A percentile compares a stretch with the other conserved stretches of the same genome.
These are phyloP conservation scores for Crocallis elinguaria DNA, from an alignment of 2,888 invertebrate species.

Conservation along the genomic window DNA sequence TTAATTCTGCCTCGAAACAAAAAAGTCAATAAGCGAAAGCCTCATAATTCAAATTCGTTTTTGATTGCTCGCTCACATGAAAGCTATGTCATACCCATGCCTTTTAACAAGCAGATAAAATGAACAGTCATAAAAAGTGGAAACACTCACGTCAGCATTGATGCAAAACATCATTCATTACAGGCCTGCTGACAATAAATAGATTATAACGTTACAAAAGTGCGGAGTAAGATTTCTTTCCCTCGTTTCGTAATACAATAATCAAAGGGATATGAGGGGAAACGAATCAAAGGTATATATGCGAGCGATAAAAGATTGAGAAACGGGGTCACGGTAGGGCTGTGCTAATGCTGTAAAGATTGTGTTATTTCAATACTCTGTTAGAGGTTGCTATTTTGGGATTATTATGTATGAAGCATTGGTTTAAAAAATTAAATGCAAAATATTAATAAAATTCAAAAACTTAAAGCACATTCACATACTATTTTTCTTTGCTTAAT, in stretches of 20 bases:
- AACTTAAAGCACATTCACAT: no score
- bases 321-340: constrained; percentile 59
- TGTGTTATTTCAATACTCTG: constrained; percentile 16
- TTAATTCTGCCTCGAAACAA: constrained; percentile 41
- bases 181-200: constrained; percentile 75
- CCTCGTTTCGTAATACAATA: constrained; percentile 79
- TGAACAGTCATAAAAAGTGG: constrained; percentile 50
- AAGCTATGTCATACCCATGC: constrained; percentile 59
- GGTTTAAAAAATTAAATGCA: neutral
- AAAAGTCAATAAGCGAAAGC: constrained; percentile 46
- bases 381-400: no score
- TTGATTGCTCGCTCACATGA: constrained; percentile 66
- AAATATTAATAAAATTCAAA: neutral
- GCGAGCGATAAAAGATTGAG: constrained; percentile 75
- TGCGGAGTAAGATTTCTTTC: constrained; percentile 71
- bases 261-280: constrained; percentile 81
- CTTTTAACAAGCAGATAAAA: constrained; percentile 65
- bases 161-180: constrained; percentile 80
- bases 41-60: constrained; percentile 59
- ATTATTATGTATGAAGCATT: neutral
- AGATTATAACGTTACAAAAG: constrained; percentile 77
- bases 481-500: no score
- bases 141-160: constrained; percentile 68
- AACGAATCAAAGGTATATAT: constrained; percentile 76
- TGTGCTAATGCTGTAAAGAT: constrained; percentile 40